Evolutionary conservation across 2,888 invertebrate genomes (phyloP), one percentile per base, ranked within the genome.

Genomic region (Microplitis deprimator): DNA sequence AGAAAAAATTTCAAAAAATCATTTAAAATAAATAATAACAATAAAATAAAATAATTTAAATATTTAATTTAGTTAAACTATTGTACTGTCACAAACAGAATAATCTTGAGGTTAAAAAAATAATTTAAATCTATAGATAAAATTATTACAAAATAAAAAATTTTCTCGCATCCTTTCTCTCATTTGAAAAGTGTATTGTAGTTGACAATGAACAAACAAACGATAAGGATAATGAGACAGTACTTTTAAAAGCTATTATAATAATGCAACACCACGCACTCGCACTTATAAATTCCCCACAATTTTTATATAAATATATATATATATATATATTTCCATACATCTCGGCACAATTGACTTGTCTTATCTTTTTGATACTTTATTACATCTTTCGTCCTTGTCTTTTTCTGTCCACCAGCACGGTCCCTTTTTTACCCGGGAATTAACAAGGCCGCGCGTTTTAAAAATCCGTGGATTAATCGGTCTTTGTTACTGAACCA

Each of bases 381-480:
- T 71, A 77, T 77, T 71, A 74, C 67, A 40, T 72, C 38, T 67
- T 16, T 41, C 39, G 7, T 17, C 67, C 50, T 59, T 39, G n/a
- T 41, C 60, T 68, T 40, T 59, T 60, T 29, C 4, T n/a, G 38
- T n/a, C 41, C 17, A 50, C 13, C 38, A 16, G 40, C 29, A 60
- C 29, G 67, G 17, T 38, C 70, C 50, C 29, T 60, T 10, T 71
- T 4, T 39, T 16, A 38, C 13, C 61, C 29, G 40, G 41, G 77
- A 73, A 71, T 74, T 61, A 69, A 74, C 77, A 77, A 77, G 77
- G 77, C 77, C 77, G 74, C 61, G 77, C 71, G 20, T 70, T 71
- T 67, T 61, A 74, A 74, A 74, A 75, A 65, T 38, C 68, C 59
- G 17, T 68, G 74, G 69, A 74, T 76, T 77, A 77, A 77, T 77